Percentiles rank a stretch among this genome's conserved stretches.
Conservation (phyloP, 2,113 vertebrate genomes). For the Misgurnus anguillicaudatus region DNA sequence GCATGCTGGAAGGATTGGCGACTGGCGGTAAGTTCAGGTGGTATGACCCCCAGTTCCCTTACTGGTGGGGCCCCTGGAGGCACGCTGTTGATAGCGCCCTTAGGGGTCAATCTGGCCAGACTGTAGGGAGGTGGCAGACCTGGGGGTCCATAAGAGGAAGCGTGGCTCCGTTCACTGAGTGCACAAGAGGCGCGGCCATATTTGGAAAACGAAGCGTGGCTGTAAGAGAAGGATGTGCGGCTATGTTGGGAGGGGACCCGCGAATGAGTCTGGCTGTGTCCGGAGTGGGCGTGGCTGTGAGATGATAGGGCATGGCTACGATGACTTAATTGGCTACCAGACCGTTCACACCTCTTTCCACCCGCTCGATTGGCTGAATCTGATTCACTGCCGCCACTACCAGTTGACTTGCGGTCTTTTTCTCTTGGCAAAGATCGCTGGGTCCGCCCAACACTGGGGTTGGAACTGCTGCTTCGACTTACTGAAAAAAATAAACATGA, state of each 20-base stretch:
- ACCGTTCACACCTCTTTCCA: slow-evolving; percentile 73
- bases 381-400: slow-evolving; percentile 75
- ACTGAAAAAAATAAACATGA: slow-evolving; percentile 69
- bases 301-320: slow-evolving; percentile 60
- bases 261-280: slow-evolving; percentile 67
- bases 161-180: slow-evolving; percentile 86
- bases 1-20: slow-evolving; percentile 98
- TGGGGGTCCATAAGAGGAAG: slow-evolving; percentile 84
- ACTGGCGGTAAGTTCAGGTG: slow-evolving; percentile 92
- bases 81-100: slow-evolving; percentile 67
- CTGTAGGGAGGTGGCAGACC: slow-evolving; percentile 87
- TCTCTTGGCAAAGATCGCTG: slow-evolving; percentile 81
- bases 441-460: slow-evolving; percentile 87
- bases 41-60: slow-evolving; percentile 84
- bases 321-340: slow-evolving; percentile 83
- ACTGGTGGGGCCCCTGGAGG: slow-evolving; percentile 89
- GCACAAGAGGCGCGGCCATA: slow-evolving; percentile 77
- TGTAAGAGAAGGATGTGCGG: slow-evolving; percentile 68
- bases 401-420: slow-evolving; percentile 81
- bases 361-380: slow-evolving; percentile 76
- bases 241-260: slow-evolving; percentile 62
- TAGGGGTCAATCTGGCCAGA: slow-evolving; percentile 79
- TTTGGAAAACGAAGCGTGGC: slow-evolving; percentile 68
- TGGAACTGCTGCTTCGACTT: slow-evolving; percentile 95
- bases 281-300: slow-evolving; percentile 59